Percentiles rank a stretch among this genome's conserved stretches.
These are phyloP conservation scores for Dicyrtomina minuta DNA, from an alignment of 2,888 invertebrate species.

Conservation along the genomic window DNA sequence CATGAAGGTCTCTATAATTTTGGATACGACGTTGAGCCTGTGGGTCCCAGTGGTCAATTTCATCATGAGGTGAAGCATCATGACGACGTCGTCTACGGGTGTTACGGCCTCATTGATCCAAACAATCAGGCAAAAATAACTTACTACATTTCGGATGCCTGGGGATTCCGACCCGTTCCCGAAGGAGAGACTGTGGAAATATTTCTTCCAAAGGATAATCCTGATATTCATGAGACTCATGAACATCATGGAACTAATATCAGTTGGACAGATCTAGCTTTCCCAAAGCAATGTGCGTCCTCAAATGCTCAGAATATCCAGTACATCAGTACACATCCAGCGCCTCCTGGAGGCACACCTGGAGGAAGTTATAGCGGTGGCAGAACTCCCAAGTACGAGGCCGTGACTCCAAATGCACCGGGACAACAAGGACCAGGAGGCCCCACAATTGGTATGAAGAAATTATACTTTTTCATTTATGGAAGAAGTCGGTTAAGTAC, in stretches of 20 bases:
- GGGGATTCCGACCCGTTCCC: conserved; percentile 73
- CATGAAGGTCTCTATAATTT: conserved; percentile 70
- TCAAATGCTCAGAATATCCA: too few species aligned
- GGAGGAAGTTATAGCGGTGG: too few species aligned
- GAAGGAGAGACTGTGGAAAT: conserved; percentile 70
- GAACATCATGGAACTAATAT: conserved; percentile 62
- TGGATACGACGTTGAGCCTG: conserved; percentile 64
- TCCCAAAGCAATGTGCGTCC: conserved; percentile 73
- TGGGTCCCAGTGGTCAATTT: conserved; percentile 71
- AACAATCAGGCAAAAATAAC: conserved; percentile 67
- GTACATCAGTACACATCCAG: too few species aligned
- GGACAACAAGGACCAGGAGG: too few species aligned
- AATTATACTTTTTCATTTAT: too few species aligned
- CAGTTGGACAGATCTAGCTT: conserved; percentile 70
- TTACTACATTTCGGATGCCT: conserved; percentile 71
- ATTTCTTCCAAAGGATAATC: conserved; percentile 59
- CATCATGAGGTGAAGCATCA: conserved; percentile 75
- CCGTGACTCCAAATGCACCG: too few species aligned
- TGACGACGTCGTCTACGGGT: conserved; percentile 76
- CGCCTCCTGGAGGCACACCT: too few species aligned
- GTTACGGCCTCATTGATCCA: conserved; percentile 75
- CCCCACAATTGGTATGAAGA: too few species aligned
- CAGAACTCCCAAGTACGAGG: too few species aligned
- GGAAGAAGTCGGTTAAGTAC: too few species aligned
- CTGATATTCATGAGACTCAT: conserved; percentile 47